These are phyloP conservation scores for Remorina albescens DNA, from an alignment of 2,797 vertebrate species.

Conservation along the genomic window DNA sequence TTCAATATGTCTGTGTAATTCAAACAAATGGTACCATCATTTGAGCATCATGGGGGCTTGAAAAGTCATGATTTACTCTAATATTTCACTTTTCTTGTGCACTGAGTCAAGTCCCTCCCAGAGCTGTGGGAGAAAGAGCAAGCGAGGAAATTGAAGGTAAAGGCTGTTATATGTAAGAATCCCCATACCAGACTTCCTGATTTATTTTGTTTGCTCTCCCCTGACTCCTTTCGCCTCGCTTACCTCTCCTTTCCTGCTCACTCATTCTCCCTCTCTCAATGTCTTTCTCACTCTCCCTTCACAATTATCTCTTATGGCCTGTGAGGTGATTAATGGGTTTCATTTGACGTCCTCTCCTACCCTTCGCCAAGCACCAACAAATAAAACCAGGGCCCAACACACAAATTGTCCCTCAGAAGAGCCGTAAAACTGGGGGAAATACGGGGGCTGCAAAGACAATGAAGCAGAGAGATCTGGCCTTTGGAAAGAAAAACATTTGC, in stretches of 20 bases:
- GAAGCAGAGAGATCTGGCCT: conserved; percentile 84
- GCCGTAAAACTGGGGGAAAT: conserved; percentile 83
- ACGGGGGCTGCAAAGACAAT: conserved; percentile 82
- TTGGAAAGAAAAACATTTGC: conserved; percentile 86
- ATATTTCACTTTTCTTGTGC: conserved; percentile 69
- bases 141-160: conserved; percentile 76
- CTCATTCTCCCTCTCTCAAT: conserved; percentile 63
- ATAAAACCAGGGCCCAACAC: conserved; percentile 85
- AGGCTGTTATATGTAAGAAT: conserved; percentile 78
- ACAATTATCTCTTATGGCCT: conserved; percentile 87
- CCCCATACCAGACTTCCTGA: conserved; percentile 76
- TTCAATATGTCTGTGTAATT: conserved; percentile 41
- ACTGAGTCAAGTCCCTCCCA: conserved; percentile 59
- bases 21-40: conserved; percentile 57
- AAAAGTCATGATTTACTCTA: conserved; percentile 62
- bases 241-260: conserved; percentile 65
- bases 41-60: conserved; percentile 51
- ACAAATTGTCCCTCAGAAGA: conserved; percentile 90
- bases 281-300: conserved; percentile 82
- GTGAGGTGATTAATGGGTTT: conserved; percentile 90
- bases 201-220: conserved; percentile 82
- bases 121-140: conserved; percentile 37
- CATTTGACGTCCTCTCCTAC: conserved; percentile 87
- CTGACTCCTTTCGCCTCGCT: conserved; percentile 62
- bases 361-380: conserved; percentile 85